Evolutionary conservation across 1,140 invertebrate species (phyloP), one percentile per base, ranked within the genome.

Genomic region (Diorhabda elongata): DNA sequence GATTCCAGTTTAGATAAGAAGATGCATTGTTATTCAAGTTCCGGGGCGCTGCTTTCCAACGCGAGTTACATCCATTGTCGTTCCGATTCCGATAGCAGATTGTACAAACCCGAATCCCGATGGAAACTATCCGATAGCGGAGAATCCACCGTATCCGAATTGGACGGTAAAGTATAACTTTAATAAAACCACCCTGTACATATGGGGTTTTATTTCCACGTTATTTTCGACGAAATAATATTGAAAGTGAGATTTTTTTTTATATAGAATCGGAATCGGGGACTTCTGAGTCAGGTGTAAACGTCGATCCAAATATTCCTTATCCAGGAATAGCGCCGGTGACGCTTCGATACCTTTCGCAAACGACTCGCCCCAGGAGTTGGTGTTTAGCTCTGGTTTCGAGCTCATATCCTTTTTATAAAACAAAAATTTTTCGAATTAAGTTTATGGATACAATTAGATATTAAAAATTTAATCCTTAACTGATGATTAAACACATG

Each of bases 341-440:
- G 59, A 88, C 91, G 56, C 83, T 98, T 68, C 87, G 89, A 73
- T 96, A 94, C 77, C 85, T 99, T 69, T 90, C 91, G 44, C 97
- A 99, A 81, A 91, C 87, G 56, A 92, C 93, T 68, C 84, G 88
- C 66, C 91, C 95, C 44, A 87, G 96, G 79, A 94, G 90, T 82
- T 94, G 92, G 91, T 98, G 96, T 84, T 88, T 99, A 73, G 90
- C 88, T 74, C 91, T 97, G 82, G 97, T 98, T 83, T 97, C 95
- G 60, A 98, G 97, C 91, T 95, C 95, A 97, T 97, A 97, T 97
- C 95, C 95, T 97, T 97, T 97, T 89, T 47, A 5, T 8, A 9
- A 63, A 8, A 64, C 44, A 64, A 56, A 3, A 5, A 45, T 64
- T 41, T 7, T 52, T 52, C n/a, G n/a, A 6, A 52, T 8, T n/a